Evolutionary conservation across 37 sponge, comb jelly and placozoan genomes (phyloP), one percentile per base, ranked within the genome.

Genomic region (Aphrocallistes beatrix): DNA sequence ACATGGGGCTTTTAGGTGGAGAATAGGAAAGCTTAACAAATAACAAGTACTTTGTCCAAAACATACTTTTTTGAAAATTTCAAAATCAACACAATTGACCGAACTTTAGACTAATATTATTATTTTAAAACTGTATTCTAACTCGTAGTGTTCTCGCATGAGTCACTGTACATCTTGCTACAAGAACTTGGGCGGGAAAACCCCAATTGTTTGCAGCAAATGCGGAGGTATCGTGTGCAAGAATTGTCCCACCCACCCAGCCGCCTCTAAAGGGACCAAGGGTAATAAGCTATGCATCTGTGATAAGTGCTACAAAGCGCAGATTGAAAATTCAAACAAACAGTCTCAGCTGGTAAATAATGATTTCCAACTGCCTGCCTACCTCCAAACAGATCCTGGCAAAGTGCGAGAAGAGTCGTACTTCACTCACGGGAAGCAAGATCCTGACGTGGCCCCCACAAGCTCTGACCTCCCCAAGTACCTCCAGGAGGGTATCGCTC

Each of bases 391-490:
- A 60, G 75, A 60, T 60, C 75, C 75, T 19, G 75, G 75, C 32
- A 60, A 60, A 13, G 21, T 25, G 75, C 10, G 75, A 60, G 75
- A 60, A 60, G 34, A 60, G 1, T 60, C 75, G 6, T 60, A 60
- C 34, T 60, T 60, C 75, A 60, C 75, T 60, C 75, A 60, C 34
- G 75, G 75, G 8, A 60, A 60, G 75, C 8, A 60, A 60, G 49
- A 47, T 21, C 3, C 75, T 60, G 75, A 60, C n/a, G 10, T 30
- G n/a, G n/a, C 25, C 75, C 6, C n/a, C 34, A 19, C 75, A 25
- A 60, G 21, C 75, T 19, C 75, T 19, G n/a, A 25, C 75, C 75
- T 60, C 8, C 75, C 75, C 25, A 60, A 60, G n/a, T 60, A 60
- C 34, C 75, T 60, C 10, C 75, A 60, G n/a, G 75, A 60, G 8